Evolutionary conservation across 2,797 vertebrate species (phyloP).

Genomic region (Picus viridis): DNA sequence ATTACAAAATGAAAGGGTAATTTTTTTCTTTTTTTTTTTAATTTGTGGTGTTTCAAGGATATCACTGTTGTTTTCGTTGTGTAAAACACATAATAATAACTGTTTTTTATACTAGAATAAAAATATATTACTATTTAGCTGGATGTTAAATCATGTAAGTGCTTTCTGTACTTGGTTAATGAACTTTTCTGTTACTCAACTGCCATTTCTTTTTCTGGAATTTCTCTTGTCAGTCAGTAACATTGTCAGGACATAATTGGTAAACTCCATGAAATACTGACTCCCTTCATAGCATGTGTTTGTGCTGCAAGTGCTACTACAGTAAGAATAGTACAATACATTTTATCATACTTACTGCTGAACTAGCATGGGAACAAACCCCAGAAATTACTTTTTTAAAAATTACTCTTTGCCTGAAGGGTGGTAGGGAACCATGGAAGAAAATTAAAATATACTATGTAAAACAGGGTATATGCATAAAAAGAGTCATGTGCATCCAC

Average conservation of each 20-base stretch:
- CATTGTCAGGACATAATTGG: not conserved
- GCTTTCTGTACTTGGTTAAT: not conserved
- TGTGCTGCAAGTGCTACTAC: not conserved
- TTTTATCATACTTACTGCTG: not conserved
- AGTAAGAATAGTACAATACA: not conserved
- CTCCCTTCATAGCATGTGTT: not conserved
- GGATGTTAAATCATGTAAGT: not conserved
- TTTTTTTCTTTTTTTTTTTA: not conserved
- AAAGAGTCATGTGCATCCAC: not conserved
- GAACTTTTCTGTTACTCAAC: not conserved
- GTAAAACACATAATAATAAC: not conserved
- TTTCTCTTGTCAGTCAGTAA: not conserved
- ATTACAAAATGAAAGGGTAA: slow-evolving; percentile 97
- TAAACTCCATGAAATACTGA: not conserved
- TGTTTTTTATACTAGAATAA: not conserved
- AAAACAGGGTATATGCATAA: not conserved
- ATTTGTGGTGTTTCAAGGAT: not conserved
- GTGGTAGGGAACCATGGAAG: not conserved
- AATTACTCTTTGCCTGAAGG: not conserved
- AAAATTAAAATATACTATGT: not conserved
- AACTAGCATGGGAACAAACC: not conserved
- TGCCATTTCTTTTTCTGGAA: not conserved
- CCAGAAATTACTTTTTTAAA: not conserved
- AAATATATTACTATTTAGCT: not conserved
- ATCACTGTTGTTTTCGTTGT: not conserved